Conservation (phyloP, 64 coral and sea anemone species). For the Pocillopora verrucosa region DNA sequence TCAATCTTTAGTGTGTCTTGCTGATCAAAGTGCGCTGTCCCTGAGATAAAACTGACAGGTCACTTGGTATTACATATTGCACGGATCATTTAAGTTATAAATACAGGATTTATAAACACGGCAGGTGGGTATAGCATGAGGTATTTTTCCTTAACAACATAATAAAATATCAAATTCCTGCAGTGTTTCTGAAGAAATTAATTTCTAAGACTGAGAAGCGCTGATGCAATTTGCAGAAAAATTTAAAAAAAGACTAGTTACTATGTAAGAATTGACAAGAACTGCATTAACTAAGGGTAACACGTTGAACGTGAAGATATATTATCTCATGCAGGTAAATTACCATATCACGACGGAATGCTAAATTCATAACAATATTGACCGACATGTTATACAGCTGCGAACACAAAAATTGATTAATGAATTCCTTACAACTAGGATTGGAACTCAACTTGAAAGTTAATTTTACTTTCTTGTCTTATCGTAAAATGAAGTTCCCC, state of each 20-base stretch:
- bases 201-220: too few relatives aligned
- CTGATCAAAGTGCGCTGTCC: constrained; percentile 7
- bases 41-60: constrained; percentile 23
- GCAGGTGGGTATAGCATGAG: constrained; percentile 27
- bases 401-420: neutral
- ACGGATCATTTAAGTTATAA: constrained; percentile 46
- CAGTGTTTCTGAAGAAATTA: neutral
- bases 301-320: neutral
- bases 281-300: neutral
- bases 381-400: neutral
- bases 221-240: neutral
- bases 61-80: constrained; percentile 53
- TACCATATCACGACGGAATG: constrained; percentile 53
- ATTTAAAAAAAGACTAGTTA: neutral
- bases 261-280: too few relatives aligned
- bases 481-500: too few relatives aligned
- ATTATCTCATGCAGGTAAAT: constrained; percentile 42
- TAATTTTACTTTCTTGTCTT: too few relatives aligned
- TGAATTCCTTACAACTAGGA: neutral
- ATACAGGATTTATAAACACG: constrained; percentile 30
- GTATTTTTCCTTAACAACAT: neutral
- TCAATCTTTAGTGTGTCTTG: constrained; percentile 8
- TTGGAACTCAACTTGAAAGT: too few relatives aligned
- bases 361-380: constrained; percentile 28
- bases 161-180: neutral